Evolutionary conservation across 2,797 vertebrate species (phyloP), one percentile per base, ranked within the genome.

Genomic region (Sebastes taczanowskii): DNA sequence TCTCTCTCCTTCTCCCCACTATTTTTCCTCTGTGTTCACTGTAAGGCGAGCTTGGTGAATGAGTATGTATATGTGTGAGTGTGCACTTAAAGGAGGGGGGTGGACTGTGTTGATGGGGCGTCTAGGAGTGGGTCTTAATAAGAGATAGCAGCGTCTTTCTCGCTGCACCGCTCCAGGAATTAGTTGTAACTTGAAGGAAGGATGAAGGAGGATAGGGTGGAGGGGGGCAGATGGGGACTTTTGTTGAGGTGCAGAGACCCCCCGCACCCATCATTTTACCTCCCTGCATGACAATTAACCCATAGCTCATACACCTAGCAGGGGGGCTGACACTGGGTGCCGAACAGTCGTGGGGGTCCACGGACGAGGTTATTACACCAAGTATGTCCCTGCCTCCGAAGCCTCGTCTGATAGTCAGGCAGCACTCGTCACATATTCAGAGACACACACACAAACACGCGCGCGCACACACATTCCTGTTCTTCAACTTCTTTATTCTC

Each of bases 241-340:
- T 92, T 90, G 92, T 91, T 90, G 92, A 95, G 94, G 93, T 95
- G 90, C 82, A 86, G 71, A 89, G 93, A 95, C 93, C 94, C 92
- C 92, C 95, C 89, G 77, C 91, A 93, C 90, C 91, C 93, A 91
- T 78, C 85, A 90, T 94, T 94, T 93, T 94, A 93, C 94, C 89
- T 91, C 93, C 89, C 92, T 87, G 92, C 89, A 90, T 91, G 93
- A 90, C 94, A 95, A 95, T 96, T 96, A 96, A 95, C 96, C 94
- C 90, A 16, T 42, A 86, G 92, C 92, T 88, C 88, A 84, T 82
- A 80, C 78, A 85, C 86, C 65, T 80, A 88, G 93, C 80, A 67
- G 92, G 94, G 91, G 93, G 91, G 81, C 87, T 75, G 79, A 65
- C 46, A 71, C 70, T 69, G 88, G 88, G 89, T 92, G 89, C 86